Evolutionary conservation across 1,140 invertebrate genomes (phyloP).

Genomic region (Phortica variegata): DNA sequence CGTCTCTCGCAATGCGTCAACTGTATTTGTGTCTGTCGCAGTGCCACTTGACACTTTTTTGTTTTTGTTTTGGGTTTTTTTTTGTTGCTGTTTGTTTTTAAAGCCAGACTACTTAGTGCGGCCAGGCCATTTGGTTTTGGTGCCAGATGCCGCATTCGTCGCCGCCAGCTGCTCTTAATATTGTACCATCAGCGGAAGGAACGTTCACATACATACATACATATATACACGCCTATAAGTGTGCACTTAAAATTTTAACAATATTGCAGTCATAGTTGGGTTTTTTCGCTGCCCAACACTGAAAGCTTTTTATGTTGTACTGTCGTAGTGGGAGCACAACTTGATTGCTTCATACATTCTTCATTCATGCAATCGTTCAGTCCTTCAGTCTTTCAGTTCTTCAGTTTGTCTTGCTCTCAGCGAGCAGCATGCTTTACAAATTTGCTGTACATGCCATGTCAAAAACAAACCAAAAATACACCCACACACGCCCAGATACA

Average conservation of each 20-base stretch:
- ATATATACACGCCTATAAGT: slow-evolving; percentile 45
- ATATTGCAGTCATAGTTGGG: slow-evolving; percentile 25
- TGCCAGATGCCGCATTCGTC: too few relatives aligned
- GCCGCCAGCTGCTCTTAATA: slow-evolving; percentile 13
- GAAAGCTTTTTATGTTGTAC: too few relatives aligned
- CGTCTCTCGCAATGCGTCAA: slow-evolving; percentile 20
- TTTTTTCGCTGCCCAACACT: background rate
- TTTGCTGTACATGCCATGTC: too few relatives aligned
- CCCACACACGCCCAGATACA: too few relatives aligned
- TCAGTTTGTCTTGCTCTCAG: too few relatives aligned
- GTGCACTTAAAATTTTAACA: slow-evolving; percentile 52
- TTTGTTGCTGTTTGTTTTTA: slow-evolving; percentile 46
- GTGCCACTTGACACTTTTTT: slow-evolving; percentile 4
- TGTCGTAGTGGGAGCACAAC: too few relatives aligned
- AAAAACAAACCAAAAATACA: too few relatives aligned
- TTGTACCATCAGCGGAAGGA: too few relatives aligned
- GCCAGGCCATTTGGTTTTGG: background rate
- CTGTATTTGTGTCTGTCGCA: slow-evolving; percentile 12
- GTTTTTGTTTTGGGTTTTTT: slow-evolving; percentile 26
- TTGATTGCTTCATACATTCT: too few relatives aligned
- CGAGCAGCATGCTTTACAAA: too few relatives aligned
- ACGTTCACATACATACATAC: slow-evolving; percentile 49
- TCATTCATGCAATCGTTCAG: too few relatives aligned
- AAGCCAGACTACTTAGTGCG: slow-evolving; percentile 29
- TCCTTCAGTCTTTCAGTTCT: too few relatives aligned